A percentile compares a stretch with the other conserved stretches of the same genome.
phyloP scores from a whole-genome alignment of 2,113 vertebrate species.

The Pardalotus punctatus region DNA sequence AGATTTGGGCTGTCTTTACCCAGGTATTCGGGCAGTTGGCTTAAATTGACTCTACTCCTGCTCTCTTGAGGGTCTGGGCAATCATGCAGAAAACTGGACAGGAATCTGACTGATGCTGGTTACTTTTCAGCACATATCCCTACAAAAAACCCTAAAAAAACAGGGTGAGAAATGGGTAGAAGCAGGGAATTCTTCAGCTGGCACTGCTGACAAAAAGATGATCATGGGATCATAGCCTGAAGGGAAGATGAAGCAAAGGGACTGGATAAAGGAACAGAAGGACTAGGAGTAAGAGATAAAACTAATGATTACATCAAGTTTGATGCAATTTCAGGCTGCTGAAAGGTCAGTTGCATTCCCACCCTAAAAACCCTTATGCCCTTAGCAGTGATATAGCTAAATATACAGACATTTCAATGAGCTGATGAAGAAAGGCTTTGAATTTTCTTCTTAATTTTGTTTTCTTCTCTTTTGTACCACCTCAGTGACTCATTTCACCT shows the following conservation, averaged over 20 bases:
- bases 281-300: background rate
- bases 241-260: background rate
- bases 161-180: background rate
- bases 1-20: background rate
- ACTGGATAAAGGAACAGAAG: background rate
- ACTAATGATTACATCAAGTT: background rate
- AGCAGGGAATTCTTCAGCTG: background rate
- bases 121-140: background rate
- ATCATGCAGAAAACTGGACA: background rate
- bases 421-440: background rate
- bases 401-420: background rate
- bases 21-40: background rate
- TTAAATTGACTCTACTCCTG: background rate
- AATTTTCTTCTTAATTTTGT: background rate
- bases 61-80: background rate
- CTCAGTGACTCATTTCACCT: background rate
- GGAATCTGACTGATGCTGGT: background rate
- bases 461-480: background rate
- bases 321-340: background rate
- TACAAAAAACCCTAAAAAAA: background rate
- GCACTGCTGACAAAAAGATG: background rate
- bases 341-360: background rate
- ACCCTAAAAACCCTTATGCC: background rate
- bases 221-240: background rate
- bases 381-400: background rate